Evolutionary conservation across 2,888 invertebrate genomes (phyloP).

Genomic region (Nebria salina): DNA sequence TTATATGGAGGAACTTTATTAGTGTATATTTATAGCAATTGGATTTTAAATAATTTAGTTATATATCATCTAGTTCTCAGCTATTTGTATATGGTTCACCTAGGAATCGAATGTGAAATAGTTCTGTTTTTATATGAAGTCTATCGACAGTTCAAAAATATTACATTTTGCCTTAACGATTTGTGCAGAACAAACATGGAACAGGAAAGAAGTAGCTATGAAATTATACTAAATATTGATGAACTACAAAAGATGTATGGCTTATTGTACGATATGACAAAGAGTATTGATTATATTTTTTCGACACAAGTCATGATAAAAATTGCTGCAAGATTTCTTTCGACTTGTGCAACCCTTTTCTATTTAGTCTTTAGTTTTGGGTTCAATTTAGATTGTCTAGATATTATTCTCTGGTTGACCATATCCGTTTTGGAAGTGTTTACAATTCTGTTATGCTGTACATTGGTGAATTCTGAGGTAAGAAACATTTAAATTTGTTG

Average conservation of each 20-base stretch:
- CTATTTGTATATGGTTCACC: constrained; percentile 3
- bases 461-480: constrained; percentile 12
- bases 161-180: constrained; percentile 8
- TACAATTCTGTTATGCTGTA: neutral
- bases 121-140: constrained; percentile 22
- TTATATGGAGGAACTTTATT: neutral
- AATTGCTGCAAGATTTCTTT: constrained; percentile 10
- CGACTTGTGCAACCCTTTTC: constrained; percentile 21
- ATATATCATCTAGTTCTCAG: constrained; percentile 8
- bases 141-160: constrained; percentile 7
- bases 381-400: neutral
- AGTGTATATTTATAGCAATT: constrained; percentile 4
- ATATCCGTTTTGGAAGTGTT: constrained; percentile 18
- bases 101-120: neutral
- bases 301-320: constrained; percentile 12
- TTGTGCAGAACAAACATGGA: neutral
- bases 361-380: constrained; percentile 5
- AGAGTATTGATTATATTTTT: constrained; percentile 17
- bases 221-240: neutral
- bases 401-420: constrained; percentile 9
- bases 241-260: neutral
- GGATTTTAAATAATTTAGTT: neutral
- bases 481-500: neutral
- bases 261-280: neutral
- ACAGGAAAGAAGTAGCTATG: neutral